A percentile compares a stretch with the other conserved stretches of the same genome.
phyloP scores from a whole-genome alignment of 1,140 invertebrate genomes.

The Drosophila erecta region DNA sequence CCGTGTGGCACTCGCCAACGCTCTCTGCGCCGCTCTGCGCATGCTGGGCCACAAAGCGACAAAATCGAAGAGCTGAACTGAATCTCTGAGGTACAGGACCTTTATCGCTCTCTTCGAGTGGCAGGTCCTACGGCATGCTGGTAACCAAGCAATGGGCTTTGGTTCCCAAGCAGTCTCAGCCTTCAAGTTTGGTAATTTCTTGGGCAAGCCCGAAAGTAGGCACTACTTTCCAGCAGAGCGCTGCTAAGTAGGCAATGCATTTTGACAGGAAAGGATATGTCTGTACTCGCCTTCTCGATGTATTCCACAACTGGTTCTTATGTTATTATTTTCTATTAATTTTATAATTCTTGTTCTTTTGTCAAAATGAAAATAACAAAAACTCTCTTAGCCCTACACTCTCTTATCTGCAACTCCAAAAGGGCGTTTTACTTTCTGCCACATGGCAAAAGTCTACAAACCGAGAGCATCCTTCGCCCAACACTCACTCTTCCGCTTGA shows the following conservation, averaged over 20 bases:
- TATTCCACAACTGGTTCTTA: neutral
- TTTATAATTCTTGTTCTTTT: neutral
- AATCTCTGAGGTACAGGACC: slow-evolving; percentile 28
- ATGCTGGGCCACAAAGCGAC: slow-evolving; percentile 73
- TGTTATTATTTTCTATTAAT: neutral
- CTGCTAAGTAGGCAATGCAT: neutral
- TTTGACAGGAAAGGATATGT: neutral
- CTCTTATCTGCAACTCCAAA: slow-evolving; percentile 65
- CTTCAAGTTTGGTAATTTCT: slow-evolving; percentile 1
- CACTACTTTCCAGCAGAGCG: neutral
- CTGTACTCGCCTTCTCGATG: neutral
- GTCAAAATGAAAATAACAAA: slow-evolving; percentile 3
- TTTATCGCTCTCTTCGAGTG: slow-evolving; percentile 20
- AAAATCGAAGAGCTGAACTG: slow-evolving; percentile 22
- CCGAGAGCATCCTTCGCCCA: slow-evolving; percentile 18
- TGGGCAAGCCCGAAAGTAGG: neutral
- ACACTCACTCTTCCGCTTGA: slow-evolving; percentile 8
- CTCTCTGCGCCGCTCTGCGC: slow-evolving; percentile 55
- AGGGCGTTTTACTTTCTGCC: slow-evolving; percentile 76
- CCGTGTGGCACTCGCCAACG: slow-evolving; percentile 24
- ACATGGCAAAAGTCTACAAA: slow-evolving; percentile 59
- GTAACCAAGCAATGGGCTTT: slow-evolving; percentile 16
- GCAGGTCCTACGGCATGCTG: neutral
- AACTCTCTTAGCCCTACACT: slow-evolving; percentile 9
- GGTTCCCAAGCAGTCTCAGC: neutral